These are phyloP conservation scores for Spilarctia lutea DNA, from an alignment of 2,888 invertebrate species.

Conservation along the genomic window DNA sequence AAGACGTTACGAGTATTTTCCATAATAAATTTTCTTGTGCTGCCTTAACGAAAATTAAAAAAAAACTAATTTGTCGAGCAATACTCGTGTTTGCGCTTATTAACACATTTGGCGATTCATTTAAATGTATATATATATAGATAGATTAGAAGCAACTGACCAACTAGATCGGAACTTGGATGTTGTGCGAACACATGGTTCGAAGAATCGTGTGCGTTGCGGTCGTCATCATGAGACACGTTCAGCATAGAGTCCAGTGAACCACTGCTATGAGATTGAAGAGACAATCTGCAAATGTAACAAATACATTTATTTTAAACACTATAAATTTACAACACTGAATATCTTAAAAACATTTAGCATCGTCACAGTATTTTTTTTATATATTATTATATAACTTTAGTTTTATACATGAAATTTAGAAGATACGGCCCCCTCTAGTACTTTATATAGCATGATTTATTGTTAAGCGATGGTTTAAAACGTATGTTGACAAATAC, in stretches of 20 bases:
- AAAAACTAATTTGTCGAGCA: too few relatives aligned
- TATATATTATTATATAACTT: too few relatives aligned
- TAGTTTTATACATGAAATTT: too few relatives aligned
- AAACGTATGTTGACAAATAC: background rate
- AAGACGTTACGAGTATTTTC: too few relatives aligned
- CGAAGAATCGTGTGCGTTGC: slow-evolving; percentile 77
- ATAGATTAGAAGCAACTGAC: slow-evolving; percentile 58
- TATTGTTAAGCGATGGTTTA: background rate
- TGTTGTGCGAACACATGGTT: slow-evolving; percentile 73
- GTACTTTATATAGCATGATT: background rate
- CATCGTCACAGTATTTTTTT: too few relatives aligned
- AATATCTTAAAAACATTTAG: background rate
- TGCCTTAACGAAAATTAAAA: too few relatives aligned
- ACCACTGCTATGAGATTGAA: slow-evolving; percentile 93
- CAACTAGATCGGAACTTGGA: slow-evolving; percentile 72
- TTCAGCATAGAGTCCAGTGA: slow-evolving; percentile 96
- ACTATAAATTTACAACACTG: background rate
- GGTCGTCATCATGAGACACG: slow-evolving; percentile 94
- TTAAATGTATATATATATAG: background rate
- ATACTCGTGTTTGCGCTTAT: too few relatives aligned
- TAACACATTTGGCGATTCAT: too few relatives aligned
- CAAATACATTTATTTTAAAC: background rate
- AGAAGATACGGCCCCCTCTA: background rate
- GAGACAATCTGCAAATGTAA: slow-evolving; percentile 85
- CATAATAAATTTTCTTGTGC: too few relatives aligned